A percentile compares a stretch with the other conserved stretches of the same genome.
Conservation (phyloP, 2,888 invertebrate species). For the Diarsia brunnea region DNA sequence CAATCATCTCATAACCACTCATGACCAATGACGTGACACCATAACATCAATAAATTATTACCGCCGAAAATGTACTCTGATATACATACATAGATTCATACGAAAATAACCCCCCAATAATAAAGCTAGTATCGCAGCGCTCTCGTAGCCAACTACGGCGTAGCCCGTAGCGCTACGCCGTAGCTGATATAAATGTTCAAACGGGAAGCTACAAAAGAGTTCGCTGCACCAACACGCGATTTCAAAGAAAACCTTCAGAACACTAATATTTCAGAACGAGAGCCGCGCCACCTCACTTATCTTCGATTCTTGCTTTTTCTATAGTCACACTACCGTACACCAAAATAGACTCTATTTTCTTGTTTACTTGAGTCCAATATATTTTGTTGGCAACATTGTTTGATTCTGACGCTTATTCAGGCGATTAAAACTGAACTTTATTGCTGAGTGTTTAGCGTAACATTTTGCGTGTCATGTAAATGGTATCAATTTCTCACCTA, state of each 20-base stretch:
- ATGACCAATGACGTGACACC: not conserved
- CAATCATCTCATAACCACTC: not conserved
- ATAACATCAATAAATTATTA: not conserved
- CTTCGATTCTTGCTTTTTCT: constrained; percentile 80
- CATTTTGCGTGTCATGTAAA: constrained; percentile 58
- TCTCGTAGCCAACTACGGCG: constrained; percentile 44
- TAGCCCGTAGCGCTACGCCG: constrained; percentile 50
- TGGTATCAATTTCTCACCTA: constrained; percentile 83
- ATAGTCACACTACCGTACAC: constrained; percentile 36
- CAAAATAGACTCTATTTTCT: constrained; percentile 64
- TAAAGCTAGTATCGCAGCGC: constrained; percentile 46
- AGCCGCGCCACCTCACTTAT: constrained; percentile 83
- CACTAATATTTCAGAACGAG: constrained; percentile 85
- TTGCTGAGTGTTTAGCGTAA: constrained; percentile 61
- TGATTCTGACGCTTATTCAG: constrained; percentile 69
- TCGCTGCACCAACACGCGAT: constrained; percentile 75
- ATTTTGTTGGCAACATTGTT: constrained; percentile 61
- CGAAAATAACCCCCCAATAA: constrained; percentile 41
- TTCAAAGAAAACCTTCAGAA: constrained; percentile 83
- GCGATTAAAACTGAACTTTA: constrained; percentile 70
- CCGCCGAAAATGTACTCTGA: constrained; percentile 13
- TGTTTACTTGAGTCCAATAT: constrained; percentile 67
- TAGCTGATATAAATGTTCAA: constrained; percentile 71
- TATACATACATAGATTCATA: constrained; percentile 38
- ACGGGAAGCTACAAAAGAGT: constrained; percentile 74